Base-by-base conservation (phyloP, 1,140 invertebrate species). In the Microplitis mediator region DNA sequence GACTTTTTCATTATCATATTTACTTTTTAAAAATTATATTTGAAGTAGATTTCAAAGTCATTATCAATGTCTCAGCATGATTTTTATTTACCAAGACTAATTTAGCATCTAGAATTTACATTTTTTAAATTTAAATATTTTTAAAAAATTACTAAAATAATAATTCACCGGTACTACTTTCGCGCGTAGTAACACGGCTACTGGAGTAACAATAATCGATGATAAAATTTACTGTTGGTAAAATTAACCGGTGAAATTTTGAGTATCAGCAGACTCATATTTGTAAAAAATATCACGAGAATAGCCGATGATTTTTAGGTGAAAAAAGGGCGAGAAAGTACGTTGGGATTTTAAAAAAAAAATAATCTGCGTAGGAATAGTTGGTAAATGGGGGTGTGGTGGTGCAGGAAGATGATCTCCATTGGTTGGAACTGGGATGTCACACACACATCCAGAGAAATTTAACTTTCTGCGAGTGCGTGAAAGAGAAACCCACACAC, bases 181-280 rank as follows among this genome's bases (percentile, higher is more conserved):
- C 51, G 11, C 69, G 79, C 80, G 80, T 73, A 82, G 80, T 80
- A 74, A 82, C 77, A 81, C 75, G 45, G 70, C 3, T 54, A 60
- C 16, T 16, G 4, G 5, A 62, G 32, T 36, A 31, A 62, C 34
- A 39, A 45, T 45, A 36, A 62, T 39, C 32, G n/a, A 35, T 39
- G 8, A 58, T 60, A 9, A 8, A 36, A 23, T 58, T 32, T 35
- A 60, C 23, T 14, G 45, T 39, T 65, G 36, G 39, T 45, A 9
- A 11, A 45, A 8, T 4, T 9, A 45, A 11, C 39, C 11, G 3
- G 3, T 45, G 39, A 45, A 45, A 9, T 45, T 9, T 45, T 45
- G 4, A 39, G 39, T 2, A 3, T 45, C 5, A 9, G 39, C 5
- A 45, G 39, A 45, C 6, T 2, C 11, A 45, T 45, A 45, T 9